Evolutionary conservation across 2,113 vertebrate species (phyloP).

Genomic region (Callaeas wilsoni): DNA sequence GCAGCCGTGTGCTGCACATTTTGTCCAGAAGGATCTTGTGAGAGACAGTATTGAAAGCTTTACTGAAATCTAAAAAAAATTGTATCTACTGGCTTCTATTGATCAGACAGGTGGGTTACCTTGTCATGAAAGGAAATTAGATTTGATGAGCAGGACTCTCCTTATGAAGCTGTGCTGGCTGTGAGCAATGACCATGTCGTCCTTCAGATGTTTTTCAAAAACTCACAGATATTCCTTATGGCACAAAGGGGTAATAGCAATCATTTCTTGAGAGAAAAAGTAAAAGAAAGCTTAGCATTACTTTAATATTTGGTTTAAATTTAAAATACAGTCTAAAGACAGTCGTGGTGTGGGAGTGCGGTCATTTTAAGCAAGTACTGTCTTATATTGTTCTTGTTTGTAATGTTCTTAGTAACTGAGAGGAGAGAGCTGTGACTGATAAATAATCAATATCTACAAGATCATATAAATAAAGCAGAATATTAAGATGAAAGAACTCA

Average conservation of each 20-base stretch:
- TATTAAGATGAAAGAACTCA: background rate
- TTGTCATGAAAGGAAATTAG: background rate
- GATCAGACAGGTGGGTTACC: background rate
- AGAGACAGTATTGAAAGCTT: accelerated
- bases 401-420: background rate
- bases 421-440: background rate
- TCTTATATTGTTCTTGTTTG: background rate
- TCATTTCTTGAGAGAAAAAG: background rate
- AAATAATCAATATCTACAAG: constrained; percentile 1
- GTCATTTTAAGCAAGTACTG: constrained; percentile 4
- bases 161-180: background rate
- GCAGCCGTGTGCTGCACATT: background rate
- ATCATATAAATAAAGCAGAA: background rate
- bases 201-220: background rate
- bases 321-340: background rate
- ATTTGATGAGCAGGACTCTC: background rate
- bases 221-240: background rate
- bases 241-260: background rate
- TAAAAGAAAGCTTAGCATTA: background rate
- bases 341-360: background rate
- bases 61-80: background rate
- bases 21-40: background rate
- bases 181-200: background rate
- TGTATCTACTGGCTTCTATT: background rate
- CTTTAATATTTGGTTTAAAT: background rate